Evolutionary conservation across 2,113 vertebrate species (phyloP).

Genomic region (Carettochelys insculpta): DNA sequence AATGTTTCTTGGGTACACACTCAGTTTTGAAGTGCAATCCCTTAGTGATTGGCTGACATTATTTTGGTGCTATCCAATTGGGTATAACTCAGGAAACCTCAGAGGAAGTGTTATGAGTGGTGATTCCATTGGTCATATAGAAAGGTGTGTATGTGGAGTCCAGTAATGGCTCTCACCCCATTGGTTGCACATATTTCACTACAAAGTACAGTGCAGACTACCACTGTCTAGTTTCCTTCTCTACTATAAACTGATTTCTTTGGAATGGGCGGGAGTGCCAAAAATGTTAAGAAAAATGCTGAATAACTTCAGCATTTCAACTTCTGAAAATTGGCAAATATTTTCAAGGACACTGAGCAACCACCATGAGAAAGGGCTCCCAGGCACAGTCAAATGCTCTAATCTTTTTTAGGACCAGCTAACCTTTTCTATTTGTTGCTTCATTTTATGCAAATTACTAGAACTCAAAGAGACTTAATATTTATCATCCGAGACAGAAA

Average conservation of each 20-base stretch:
- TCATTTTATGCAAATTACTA: constrained; percentile 60
- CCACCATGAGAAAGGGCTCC: constrained; percentile 44
- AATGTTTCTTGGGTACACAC: not conserved
- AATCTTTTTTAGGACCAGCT: constrained; percentile 60
- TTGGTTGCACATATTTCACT: not conserved
- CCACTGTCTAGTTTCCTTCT: not conserved
- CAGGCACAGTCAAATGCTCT: constrained; percentile 29
- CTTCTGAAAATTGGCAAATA: constrained; percentile 55
- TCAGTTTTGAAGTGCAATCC: not conserved
- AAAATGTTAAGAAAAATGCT: not conserved
- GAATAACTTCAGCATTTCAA: constrained; percentile 42
- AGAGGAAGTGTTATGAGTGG: not conserved
- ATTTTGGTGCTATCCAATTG: not conserved
- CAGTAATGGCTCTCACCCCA: not conserved
- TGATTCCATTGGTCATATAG: not conserved
- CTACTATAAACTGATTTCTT: constrained; percentile 14
- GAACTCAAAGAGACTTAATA: constrained; percentile 59
- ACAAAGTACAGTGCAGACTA: not conserved
- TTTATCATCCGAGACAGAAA: constrained; percentile 60
- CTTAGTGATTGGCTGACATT: not conserved
- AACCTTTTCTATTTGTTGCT: constrained; percentile 66
- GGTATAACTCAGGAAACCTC: not conserved
- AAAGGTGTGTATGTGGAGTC: not conserved
- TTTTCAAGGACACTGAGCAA: not conserved
- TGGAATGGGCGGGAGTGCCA: not conserved